Conservation (phyloP, 2,113 vertebrate genomes). For the Cinclus cinclus region DNA sequence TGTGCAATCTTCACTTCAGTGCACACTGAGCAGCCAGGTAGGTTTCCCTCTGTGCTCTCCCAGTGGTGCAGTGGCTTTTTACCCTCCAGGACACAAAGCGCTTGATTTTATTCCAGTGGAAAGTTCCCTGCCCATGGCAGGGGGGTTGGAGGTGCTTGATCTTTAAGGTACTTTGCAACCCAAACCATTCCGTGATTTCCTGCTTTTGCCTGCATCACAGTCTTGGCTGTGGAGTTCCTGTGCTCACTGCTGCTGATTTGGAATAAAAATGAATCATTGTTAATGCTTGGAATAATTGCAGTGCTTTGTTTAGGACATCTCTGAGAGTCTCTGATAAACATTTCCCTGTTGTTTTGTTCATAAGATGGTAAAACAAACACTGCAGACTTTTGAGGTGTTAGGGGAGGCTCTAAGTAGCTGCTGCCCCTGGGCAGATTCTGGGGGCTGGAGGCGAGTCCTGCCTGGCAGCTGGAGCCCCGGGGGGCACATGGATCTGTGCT, state of each 20-base stretch:
- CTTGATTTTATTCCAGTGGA: background rate
- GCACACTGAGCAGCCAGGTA: accelerated
- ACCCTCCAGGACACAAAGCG: background rate
- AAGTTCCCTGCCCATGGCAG: background rate
- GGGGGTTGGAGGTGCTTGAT: background rate
- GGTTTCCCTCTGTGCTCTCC: accelerated
- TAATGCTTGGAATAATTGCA: background rate
- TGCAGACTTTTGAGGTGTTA: background rate
- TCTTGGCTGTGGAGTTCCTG: background rate
- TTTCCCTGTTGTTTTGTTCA: background rate
- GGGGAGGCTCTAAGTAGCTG: background rate
- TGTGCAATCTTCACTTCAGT: background rate
- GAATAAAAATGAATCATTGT: background rate
- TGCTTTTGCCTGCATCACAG: background rate
- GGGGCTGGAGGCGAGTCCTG: background rate
- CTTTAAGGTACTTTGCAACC: background rate
- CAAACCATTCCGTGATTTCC: background rate
- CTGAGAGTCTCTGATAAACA: background rate
- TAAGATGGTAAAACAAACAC: background rate
- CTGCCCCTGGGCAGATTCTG: background rate
- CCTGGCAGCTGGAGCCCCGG: background rate
- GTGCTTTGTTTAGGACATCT: background rate
- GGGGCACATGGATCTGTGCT: background rate
- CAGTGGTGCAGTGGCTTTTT: background rate
- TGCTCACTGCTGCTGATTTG: background rate